Percentiles rank a stretch among this genome's conserved stretches.
These are phyloP conservation scores for Lycocerus yunnanus DNA, from an alignment of 2,888 invertebrate species.

Conservation along the genomic window DNA sequence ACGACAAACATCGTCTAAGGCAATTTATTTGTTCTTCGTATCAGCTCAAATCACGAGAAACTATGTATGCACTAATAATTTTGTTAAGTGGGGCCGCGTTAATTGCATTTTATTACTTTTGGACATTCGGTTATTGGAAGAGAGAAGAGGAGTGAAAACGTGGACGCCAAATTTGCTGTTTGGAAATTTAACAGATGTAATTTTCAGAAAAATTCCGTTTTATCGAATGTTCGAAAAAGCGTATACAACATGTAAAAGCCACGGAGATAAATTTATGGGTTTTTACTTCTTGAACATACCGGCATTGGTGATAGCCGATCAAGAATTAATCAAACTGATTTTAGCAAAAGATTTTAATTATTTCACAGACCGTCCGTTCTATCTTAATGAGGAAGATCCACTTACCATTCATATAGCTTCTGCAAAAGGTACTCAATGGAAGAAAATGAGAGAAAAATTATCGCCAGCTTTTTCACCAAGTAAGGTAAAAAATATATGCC, in stretches of 20 bases:
- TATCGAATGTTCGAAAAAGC: neutral
- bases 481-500: conserved; percentile 58
- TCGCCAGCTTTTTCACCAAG: conserved; percentile 59
- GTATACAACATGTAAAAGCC: conserved; percentile 6
- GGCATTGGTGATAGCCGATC: conserved; percentile 39
- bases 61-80: neutral
- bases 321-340: conserved; percentile 52
- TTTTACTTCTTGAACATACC: conserved; percentile 22
- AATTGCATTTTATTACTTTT: neutral
- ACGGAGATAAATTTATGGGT: neutral
- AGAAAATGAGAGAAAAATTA: conserved; percentile 55
- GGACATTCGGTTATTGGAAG: neutral
- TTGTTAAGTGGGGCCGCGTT: neutral
- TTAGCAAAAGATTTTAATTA: conserved; percentile 54
- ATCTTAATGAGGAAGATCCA: conserved; percentile 51
- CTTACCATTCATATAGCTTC: conserved; percentile 50
- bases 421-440: conserved; percentile 57
- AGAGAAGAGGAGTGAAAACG: neutral
- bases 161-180: neutral
- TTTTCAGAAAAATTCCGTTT: neutral
- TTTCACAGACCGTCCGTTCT: conserved; percentile 54
- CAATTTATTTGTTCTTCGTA: neutral
- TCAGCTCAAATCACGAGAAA: neutral
- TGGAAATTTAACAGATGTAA: neutral
- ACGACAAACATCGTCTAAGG: neutral